These are phyloP conservation scores for Catharus minimus DNA, from an alignment of 2,113 vertebrate species.

Conservation along the genomic window DNA sequence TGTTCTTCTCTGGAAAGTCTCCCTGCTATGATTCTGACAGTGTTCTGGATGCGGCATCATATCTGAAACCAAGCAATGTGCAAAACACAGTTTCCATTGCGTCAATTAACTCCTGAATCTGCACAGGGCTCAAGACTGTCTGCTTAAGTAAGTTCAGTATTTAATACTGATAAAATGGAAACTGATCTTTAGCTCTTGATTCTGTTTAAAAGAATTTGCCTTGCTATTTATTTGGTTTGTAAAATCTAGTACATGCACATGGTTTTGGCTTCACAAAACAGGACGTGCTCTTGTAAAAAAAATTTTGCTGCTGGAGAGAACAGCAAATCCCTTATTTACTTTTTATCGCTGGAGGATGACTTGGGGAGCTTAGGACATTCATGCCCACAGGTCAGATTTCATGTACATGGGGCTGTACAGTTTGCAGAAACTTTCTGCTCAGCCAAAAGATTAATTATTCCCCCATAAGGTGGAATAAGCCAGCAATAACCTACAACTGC, in stretches of 20 bases:
- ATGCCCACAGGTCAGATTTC: slow-evolving; percentile 7
- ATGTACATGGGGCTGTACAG: neutral
- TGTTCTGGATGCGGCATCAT: accelerated
- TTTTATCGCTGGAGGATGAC: neutral
- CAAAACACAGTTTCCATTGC: neutral
- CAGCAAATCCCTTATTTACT: slow-evolving; percentile 17
- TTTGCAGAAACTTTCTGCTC: slow-evolving; percentile 22
- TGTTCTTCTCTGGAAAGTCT: neutral
- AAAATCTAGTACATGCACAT: neutral
- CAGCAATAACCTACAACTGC: neutral
- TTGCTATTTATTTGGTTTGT: neutral
- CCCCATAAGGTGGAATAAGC: neutral
- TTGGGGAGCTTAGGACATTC: neutral
- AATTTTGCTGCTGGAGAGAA: neutral
- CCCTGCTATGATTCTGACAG: neutral
- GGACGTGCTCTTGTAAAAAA: neutral
- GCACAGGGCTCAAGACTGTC: neutral
- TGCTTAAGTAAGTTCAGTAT: neutral
- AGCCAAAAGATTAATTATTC: slow-evolving; percentile 13
- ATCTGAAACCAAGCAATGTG: neutral
- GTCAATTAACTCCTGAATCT: neutral
- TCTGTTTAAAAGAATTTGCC: neutral
- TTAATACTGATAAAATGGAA: neutral
- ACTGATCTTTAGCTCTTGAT: neutral
- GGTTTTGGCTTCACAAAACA: neutral